These are phyloP conservation scores for Phrynocephalus vlangalii DNA, from an alignment of 2,797 vertebrate genomes.

Conservation along the genomic window DNA sequence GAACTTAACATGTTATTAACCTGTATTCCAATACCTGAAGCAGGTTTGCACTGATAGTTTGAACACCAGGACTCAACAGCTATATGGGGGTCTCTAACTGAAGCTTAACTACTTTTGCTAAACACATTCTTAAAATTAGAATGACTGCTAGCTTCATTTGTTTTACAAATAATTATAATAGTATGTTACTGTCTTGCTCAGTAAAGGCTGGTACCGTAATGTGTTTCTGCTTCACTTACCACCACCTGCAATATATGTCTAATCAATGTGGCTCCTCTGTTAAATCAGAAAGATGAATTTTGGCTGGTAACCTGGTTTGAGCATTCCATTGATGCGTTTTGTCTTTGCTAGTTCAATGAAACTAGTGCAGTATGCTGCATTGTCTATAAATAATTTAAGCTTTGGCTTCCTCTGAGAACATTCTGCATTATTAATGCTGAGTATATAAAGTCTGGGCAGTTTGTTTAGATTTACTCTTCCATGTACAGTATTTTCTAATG, in stretches of 20 bases:
- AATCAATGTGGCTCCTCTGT: neutral
- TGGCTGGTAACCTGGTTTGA: slow-evolving; percentile 12
- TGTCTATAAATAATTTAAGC: slow-evolving; percentile 35
- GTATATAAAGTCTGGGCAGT: slow-evolving; percentile 26
- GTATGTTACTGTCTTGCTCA: neutral
- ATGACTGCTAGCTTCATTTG: neutral
- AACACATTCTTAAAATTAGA: neutral
- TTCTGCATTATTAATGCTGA: slow-evolving; percentile 38
- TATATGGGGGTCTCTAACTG: neutral
- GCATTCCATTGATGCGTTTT: slow-evolving; percentile 6
- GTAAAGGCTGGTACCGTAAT: neutral
- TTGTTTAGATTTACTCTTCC: slow-evolving; percentile 25
- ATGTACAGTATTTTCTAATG: neutral
- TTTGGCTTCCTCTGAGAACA: slow-evolving; percentile 15
- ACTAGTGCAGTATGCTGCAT: slow-evolving; percentile 7
- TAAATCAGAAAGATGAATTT: slow-evolving; percentile 17
- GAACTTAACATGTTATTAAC: neutral
- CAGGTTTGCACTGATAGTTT: neutral
- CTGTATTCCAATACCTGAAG: neutral
- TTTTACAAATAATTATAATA: slow-evolving; percentile 1
- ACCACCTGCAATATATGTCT: neutral
- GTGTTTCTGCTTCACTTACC: neutral
- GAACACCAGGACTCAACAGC: neutral
- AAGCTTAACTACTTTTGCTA: neutral
- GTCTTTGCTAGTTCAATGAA: slow-evolving; percentile 20